Conservation (phyloP, 1,140 invertebrate species). For the Araneus ventricosus region DNA sequence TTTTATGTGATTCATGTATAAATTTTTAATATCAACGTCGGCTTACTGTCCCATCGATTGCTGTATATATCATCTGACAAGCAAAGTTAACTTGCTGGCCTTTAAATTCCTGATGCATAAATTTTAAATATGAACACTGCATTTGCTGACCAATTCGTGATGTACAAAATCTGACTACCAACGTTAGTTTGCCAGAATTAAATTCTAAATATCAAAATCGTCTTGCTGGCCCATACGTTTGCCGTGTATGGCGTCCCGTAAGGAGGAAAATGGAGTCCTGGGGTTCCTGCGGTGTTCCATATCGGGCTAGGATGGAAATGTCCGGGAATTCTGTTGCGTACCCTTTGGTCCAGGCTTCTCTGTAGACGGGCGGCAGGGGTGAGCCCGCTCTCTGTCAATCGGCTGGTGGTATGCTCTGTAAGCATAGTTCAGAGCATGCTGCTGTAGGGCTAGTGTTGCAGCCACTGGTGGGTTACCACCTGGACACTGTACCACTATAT, state of each 20-base stretch:
- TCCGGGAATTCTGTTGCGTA: not conserved
- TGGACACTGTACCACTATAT: not conserved
- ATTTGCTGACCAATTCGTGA: too few relatives aligned
- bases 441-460: slow-evolving; percentile 6
- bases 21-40: too few relatives aligned
- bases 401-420: not conserved
- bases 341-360: slow-evolving; percentile 27
- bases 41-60: too few relatives aligned
- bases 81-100: too few relatives aligned
- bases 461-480: too few relatives aligned
- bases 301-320: too few relatives aligned
- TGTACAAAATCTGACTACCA: too few relatives aligned
- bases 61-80: too few relatives aligned
- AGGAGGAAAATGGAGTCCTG: slow-evolving; percentile 27
- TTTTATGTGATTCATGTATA: too few relatives aligned
- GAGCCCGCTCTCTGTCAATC: not conserved
- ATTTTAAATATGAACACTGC: too few relatives aligned
- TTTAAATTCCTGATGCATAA: too few relatives aligned
- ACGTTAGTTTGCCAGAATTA: not conserved
- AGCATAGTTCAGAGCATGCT: not conserved
- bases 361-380: not conserved
- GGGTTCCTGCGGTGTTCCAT: not conserved
- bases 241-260: slow-evolving; percentile 17
- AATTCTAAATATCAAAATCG: too few relatives aligned
- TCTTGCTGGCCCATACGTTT: not conserved